Percentiles rank a stretch among this genome's conserved stretches.
These are phyloP conservation scores for Yponomeuta evonymella DNA, from an alignment of 2,888 invertebrate species.

Conservation along the genomic window DNA sequence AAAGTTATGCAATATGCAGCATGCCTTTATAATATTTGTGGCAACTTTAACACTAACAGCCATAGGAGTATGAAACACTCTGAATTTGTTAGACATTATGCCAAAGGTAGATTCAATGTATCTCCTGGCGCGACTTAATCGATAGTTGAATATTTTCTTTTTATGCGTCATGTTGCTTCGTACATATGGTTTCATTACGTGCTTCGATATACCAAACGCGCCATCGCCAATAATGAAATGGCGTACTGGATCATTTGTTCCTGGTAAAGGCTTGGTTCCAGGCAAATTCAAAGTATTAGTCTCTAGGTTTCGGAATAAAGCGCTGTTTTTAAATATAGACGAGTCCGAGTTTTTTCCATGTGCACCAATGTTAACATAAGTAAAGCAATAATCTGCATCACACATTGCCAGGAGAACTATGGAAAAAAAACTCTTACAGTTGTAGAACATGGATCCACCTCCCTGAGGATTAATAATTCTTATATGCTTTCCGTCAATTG, in stretches of 20 bases:
- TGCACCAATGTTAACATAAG: too few species aligned
- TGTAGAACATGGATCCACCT: conserved; percentile 26
- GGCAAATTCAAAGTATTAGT: conserved; percentile 21
- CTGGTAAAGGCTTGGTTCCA: conserved; percentile 23
- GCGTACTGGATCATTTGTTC: conserved; percentile 29
- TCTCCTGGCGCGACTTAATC: conserved; percentile 27
- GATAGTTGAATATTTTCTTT: conserved; percentile 33
- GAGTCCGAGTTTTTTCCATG: too few species aligned
- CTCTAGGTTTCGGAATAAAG: conserved; percentile 10
- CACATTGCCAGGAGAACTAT: conserved; percentile 19
- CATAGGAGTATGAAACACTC: conserved; percentile 22
- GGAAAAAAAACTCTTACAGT: conserved; percentile 27
- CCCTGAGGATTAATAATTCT: conserved; percentile 26
- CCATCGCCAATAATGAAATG: conserved; percentile 28
- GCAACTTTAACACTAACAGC: too few species aligned
- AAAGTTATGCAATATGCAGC: too few species aligned
- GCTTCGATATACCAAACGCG: conserved; percentile 27
- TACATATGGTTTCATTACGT: conserved; percentile 29
- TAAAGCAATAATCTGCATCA: too few species aligned
- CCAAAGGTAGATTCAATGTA: conserved; percentile 33
- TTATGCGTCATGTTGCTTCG: conserved; percentile 24
- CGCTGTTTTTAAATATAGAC: too few species aligned
- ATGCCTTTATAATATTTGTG: too few species aligned
- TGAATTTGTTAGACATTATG: conserved; percentile 21
- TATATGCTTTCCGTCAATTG: conserved; percentile 28